Conservation (phyloP, 1,140 invertebrate genomes). For the Lucilia sericata region DNA sequence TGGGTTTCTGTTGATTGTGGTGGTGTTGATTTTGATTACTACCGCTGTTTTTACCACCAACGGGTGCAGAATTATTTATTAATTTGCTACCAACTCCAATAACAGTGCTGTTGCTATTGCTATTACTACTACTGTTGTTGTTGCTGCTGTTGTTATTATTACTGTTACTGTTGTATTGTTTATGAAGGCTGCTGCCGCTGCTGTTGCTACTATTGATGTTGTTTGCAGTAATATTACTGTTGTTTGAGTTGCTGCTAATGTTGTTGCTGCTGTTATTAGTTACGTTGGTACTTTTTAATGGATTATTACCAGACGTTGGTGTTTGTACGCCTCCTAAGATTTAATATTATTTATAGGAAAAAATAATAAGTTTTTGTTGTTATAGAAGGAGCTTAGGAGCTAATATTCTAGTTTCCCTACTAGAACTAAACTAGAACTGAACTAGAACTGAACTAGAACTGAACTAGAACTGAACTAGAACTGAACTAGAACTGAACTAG, state of each 20-base stretch:
- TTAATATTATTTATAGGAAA: not conserved
- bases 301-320: slow-evolving; percentile 38
- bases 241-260: slow-evolving; percentile 36
- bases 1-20: slow-evolving; percentile 57
- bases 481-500: no score
- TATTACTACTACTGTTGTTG: slow-evolving; percentile 50
- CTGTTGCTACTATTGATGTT: slow-evolving; percentile 51
- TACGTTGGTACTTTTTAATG: slow-evolving; percentile 41
- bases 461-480: no score
- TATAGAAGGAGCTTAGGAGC: no score
- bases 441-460: no score
- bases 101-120: slow-evolving; percentile 49
- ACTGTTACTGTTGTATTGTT: slow-evolving; percentile 47
- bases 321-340: slow-evolving; percentile 28
- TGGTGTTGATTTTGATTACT: slow-evolving; percentile 42
- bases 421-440: no score
- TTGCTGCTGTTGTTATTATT: slow-evolving; percentile 21
- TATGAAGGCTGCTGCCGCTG: slow-evolving; percentile 27
- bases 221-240: slow-evolving; percentile 49
- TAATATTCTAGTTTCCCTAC: no score
- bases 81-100: slow-evolving; percentile 53
- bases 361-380: no score
- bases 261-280: slow-evolving; percentile 50
- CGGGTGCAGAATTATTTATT: slow-evolving; percentile 59
- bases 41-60: slow-evolving; percentile 27